Evolutionary conservation across 2,888 invertebrate genomes (phyloP), one percentile per base, ranked within the genome.

Genomic region (Phengaris alcon): DNA sequence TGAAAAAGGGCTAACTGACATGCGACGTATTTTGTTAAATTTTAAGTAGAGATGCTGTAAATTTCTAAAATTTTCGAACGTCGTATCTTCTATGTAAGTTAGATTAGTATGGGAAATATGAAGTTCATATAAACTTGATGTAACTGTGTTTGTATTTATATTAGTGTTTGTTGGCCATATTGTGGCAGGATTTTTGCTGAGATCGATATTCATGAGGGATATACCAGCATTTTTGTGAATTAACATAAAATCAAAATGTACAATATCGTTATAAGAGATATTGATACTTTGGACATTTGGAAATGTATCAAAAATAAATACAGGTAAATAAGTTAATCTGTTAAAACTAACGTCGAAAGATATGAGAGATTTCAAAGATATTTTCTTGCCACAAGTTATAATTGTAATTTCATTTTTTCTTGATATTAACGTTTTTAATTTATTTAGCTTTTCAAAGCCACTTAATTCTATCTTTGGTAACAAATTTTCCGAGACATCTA

Each of bases 1-100:
- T 75, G 95, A 95, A 85, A 98, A 97, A 6, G 98, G 97, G 64
- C 97, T 97, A 0, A 97, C 97, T 0, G 97, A 97, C 68, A 98
- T 94, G 74, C 96, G 94, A 9, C 96, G 95, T 79, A 97, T 96
- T 84, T 95, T 94, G 87, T 97, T 97, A 81, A 94, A 95, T 76
- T 95, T 95, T 79, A 97, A 90, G 86, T 96, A 96, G 55, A 97
- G 94, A 84, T 97, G 96, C 84, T 97, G 95, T 77, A 97, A 90
- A 95, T 95, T 81, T 94, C 95, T 86, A 95, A 97, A 79, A 94
- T 95, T 84, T 95, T 96, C 88, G 96, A 97, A 89, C 95, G 97
- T 89, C 94, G 96, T 83, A 95, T 97, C 77, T 95, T 97, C 82
- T 73, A 93, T 82, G 76, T 87, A 90, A 2, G 88, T 88, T 82